A percentile compares a stretch with the other conserved stretches of the same genome.
Conservation (phyloP, 2,113 vertebrate species). For the Centropristis striata region DNA sequence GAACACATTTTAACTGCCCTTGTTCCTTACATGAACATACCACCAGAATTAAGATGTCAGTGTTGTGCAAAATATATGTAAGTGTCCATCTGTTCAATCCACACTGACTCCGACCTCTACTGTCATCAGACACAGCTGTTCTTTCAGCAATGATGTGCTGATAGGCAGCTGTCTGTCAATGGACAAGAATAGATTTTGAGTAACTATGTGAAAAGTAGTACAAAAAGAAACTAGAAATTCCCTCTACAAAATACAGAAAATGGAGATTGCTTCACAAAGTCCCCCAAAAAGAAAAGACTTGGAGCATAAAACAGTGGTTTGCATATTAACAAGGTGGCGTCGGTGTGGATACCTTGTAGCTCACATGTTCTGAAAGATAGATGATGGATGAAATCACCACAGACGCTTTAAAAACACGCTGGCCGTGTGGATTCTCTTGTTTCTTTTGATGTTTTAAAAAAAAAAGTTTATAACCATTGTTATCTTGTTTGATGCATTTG, state of each 20-base stretch:
- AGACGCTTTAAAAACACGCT: background rate
- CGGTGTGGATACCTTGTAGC: background rate
- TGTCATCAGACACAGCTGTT: conserved; percentile 9
- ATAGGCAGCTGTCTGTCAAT: background rate
- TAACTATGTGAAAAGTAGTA: background rate
- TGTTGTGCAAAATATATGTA: background rate
- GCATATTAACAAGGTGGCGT: background rate
- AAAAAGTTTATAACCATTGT: background rate
- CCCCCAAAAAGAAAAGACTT: background rate
- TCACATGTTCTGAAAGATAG: background rate
- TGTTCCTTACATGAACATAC: background rate
- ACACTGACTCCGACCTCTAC: background rate
- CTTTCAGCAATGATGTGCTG: conserved; percentile 10
- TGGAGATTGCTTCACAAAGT: background rate
- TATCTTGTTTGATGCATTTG: background rate
- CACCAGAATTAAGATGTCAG: conserved; percentile 4
- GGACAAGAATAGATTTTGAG: background rate
- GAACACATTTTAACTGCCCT: background rate
- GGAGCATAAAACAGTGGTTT: background rate
- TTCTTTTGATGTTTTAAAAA: background rate
- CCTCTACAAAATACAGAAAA: background rate
- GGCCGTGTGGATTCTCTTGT: background rate
- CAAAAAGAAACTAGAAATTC: background rate
- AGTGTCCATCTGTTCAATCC: conserved; percentile 30
- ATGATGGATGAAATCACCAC: background rate